phyloP scores from a whole-genome alignment of 2,888 invertebrate genomes.

The Tricholauxania praeusta region DNA sequence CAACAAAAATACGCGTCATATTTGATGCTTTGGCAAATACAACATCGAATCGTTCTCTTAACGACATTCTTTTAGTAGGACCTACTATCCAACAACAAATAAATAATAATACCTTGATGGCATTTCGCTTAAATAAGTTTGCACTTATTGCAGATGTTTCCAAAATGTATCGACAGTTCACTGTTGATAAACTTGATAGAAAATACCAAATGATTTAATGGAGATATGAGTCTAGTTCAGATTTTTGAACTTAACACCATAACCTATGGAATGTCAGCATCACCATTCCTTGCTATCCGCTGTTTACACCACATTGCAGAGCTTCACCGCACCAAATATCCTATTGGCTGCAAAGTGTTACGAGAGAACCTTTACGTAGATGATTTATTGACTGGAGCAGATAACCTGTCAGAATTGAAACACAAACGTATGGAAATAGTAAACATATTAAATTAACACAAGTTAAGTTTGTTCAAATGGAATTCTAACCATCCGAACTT shows the following conservation, averaged over 20 bases:
- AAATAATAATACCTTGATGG: not conserved
- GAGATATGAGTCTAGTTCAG: not conserved
- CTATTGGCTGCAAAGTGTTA: no score
- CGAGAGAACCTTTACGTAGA: not conserved
- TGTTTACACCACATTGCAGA: constrained; percentile 1
- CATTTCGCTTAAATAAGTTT: not conserved
- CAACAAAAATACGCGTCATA: constrained; percentile 36
- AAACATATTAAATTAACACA: not conserved
- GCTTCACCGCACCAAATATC: not conserved
- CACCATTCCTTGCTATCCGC: not conserved
- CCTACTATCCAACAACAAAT: constrained; percentile 34
- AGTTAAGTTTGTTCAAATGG: constrained; percentile 10
- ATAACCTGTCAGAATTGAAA: not conserved
- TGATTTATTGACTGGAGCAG: no score
- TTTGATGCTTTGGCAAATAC: constrained; percentile 33
- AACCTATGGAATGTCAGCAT: not conserved
- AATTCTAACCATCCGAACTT: constrained; percentile 18
- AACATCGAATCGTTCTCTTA: constrained; percentile 29
- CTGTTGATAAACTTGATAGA: not conserved
- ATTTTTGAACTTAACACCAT: not conserved
- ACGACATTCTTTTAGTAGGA: constrained; percentile 31
- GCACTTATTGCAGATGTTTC: not conserved
- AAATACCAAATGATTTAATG: no score
- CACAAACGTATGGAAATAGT: no score
- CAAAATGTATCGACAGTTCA: not conserved